Conservation (phyloP, 2,797 vertebrate genomes). For the Jordanella pulchra region DNA sequence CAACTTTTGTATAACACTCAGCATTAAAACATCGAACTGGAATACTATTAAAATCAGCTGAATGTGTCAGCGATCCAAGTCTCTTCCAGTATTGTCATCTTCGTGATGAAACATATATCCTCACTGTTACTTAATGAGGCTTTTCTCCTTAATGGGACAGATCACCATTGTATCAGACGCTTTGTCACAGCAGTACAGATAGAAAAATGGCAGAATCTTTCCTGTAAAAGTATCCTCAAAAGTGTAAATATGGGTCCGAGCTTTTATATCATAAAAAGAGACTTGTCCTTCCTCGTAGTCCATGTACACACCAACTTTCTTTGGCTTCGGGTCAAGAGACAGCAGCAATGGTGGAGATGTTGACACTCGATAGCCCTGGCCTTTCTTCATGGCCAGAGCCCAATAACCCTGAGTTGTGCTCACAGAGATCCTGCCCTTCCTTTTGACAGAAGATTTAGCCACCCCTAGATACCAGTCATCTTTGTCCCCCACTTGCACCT, state of each 20-base stretch:
- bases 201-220: constrained; percentile 81
- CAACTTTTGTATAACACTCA: not conserved
- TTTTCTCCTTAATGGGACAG: constrained; percentile 62
- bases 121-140: constrained; percentile 67
- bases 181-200: constrained; percentile 84
- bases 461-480: constrained; percentile 87
- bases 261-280: constrained; percentile 78
- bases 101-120: not conserved
- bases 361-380: constrained; percentile 77
- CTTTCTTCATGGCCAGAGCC: constrained; percentile 83
- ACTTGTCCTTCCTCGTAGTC: constrained; percentile 82
- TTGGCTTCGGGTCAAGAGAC: constrained; percentile 60
- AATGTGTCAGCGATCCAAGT: not conserved
- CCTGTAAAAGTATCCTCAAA: constrained; percentile 75
- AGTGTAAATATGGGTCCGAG: constrained; percentile 77
- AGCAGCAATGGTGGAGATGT: constrained; percentile 70
- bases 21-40: not conserved
- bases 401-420: constrained; percentile 81
- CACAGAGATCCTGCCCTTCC: constrained; percentile 82
- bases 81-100: not conserved
- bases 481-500: constrained; percentile 83
- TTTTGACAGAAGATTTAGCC: constrained; percentile 76
- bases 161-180: constrained; percentile 79
- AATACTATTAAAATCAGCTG: not conserved
- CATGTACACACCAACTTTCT: constrained; percentile 77